These are phyloP conservation scores for Pantherophis alleghaniensis DNA, from an alignment of 2,797 vertebrate genomes.

Conservation along the genomic window DNA sequence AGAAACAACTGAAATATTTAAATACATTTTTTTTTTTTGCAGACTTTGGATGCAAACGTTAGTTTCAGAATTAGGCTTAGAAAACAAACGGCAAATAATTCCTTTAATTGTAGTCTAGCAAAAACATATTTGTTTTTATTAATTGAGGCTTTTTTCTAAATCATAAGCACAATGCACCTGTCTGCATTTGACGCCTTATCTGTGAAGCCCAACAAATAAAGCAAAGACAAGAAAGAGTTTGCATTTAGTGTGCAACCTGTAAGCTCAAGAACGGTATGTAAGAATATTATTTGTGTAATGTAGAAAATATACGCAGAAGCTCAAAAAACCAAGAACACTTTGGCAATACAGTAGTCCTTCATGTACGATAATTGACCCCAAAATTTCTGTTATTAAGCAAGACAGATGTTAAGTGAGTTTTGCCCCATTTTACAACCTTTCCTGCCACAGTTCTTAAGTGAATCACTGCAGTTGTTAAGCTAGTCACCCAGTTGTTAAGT, in stretches of 20 bases:
- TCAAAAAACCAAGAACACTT: not conserved
- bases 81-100: not conserved
- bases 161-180: not conserved
- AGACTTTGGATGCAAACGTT: not conserved
- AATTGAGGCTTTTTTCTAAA: not conserved
- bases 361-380: not conserved
- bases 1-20: not conserved
- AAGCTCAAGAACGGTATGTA: not conserved
- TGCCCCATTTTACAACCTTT: not conserved
- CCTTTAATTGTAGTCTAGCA: not conserved
- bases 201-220: not conserved
- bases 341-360: not conserved
- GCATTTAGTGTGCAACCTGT: not conserved
- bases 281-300: not conserved
- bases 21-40: not conserved
- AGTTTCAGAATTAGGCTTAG: not conserved
- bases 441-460: not conserved
- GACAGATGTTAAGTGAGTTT: not conserved
- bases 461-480: not conserved
- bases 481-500: not conserved
- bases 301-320: not conserved
- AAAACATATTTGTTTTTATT: not conserved
- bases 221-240: not conserved
- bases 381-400: not conserved
- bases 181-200: not conserved